These are phyloP conservation scores for Octodon degus DNA, from an alignment of 2,113 vertebrate genomes.

Conservation along the genomic window DNA sequence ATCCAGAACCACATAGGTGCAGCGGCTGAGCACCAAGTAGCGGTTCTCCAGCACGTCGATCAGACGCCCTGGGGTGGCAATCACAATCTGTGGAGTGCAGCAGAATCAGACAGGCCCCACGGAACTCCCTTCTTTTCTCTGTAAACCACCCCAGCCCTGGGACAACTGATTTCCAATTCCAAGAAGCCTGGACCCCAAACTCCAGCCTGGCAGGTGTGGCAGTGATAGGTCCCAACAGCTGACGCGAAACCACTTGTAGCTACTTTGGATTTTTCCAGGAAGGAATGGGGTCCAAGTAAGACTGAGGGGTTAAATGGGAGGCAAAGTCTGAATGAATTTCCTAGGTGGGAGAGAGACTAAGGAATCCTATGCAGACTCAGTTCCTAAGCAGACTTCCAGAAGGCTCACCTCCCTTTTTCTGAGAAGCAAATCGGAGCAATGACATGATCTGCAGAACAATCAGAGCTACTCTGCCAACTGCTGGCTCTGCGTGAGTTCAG, in stretches of 20 bases:
- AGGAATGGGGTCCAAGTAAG: conserved; percentile 12
- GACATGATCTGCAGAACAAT: neutral
- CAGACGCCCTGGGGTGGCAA: conserved; percentile 96
- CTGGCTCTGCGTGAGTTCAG: neutral
- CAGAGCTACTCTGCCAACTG: neutral
- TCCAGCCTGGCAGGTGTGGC: neutral
- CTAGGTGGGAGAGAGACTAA: neutral
- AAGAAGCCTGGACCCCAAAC: conserved; percentile 3
- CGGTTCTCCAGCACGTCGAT: conserved; percentile 98
- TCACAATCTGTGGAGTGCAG: conserved; percentile 91
- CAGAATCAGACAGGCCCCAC: rapidly evolving
- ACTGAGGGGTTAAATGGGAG: neutral
- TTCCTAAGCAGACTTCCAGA: neutral
- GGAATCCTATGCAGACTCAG: neutral
- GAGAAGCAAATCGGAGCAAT: neutral
- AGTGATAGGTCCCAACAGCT: conserved; percentile 7
- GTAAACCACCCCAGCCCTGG: neutral
- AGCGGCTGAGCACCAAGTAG: conserved; percentile 97
- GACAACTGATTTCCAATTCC: neutral
- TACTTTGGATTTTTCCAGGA: neutral
- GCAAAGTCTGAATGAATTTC: conserved; percentile 43
- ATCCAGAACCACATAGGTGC: conserved; percentile 97
- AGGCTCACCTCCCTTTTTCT: neutral
- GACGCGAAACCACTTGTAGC: neutral
- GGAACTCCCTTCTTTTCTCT: neutral